Conservation (phyloP, 2,113 vertebrate species). For the Salminus brasiliensis region DNA sequence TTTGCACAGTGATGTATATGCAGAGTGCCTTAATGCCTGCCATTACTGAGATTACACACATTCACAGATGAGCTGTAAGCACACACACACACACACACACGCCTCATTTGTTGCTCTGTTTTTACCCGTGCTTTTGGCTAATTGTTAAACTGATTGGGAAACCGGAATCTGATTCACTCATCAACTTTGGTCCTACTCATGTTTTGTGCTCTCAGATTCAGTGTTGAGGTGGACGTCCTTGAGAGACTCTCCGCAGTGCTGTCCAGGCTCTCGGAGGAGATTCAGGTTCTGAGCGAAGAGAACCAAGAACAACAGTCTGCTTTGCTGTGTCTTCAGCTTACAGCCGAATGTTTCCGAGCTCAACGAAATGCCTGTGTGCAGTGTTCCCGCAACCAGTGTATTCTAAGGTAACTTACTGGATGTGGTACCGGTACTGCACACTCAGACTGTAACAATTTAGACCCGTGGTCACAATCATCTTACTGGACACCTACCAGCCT, state of each 20-base stretch:
- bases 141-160: no score
- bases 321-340: constrained; percentile 72
- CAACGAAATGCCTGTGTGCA: constrained; percentile 89
- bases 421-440: background rate
- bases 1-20: no score
- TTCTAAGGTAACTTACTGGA: constrained; percentile 79
- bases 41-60: no score
- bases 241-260: constrained; percentile 61
- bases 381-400: constrained; percentile 82
- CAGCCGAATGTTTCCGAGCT: constrained; percentile 89
- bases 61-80: no score
- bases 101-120: no score
- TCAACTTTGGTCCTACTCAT: background rate
- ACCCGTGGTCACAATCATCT: no score
- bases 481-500: no score
- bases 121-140: background rate
- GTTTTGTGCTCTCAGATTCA: constrained; percentile 44
- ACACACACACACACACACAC: no score
- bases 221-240: constrained; percentile 39
- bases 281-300: constrained; percentile 46
- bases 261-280: constrained; percentile 57
- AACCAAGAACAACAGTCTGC: constrained; percentile 22
- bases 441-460: background rate
- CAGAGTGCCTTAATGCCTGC: no score
- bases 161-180: background rate